Percentiles rank a stretch among this genome's conserved stretches.
Conservation (phyloP, 2,113 vertebrate species). For the Abramis brama region DNA sequence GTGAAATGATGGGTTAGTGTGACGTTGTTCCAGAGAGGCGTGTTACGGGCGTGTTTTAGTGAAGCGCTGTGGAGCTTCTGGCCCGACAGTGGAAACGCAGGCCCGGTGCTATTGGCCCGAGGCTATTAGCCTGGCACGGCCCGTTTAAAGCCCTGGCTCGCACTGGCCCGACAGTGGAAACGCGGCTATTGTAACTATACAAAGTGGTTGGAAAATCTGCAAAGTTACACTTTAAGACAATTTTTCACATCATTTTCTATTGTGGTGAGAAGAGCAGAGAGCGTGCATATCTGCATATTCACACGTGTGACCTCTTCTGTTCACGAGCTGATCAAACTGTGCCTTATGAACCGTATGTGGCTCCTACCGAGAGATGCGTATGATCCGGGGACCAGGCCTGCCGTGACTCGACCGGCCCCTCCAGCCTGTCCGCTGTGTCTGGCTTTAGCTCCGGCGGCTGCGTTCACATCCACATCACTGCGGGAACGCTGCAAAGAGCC, state of each 20-base stretch:
- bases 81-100: no score
- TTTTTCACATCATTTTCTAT: background rate
- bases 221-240: background rate
- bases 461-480: slow-evolving; percentile 95
- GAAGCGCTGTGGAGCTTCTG: no score
- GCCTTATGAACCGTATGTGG: background rate
- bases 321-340: background rate
- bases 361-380: slow-evolving; percentile 89
- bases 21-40: no score
- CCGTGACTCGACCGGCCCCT: slow-evolving; percentile 74
- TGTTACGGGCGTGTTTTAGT: no score
- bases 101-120: no score
- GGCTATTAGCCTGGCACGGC: no score
- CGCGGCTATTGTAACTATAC: background rate
- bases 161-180: no score
- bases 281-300: background rate
- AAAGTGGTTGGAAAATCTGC: background rate
- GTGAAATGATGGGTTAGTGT: no score
- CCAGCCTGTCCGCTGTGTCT: slow-evolving; percentile 81
- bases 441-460: slow-evolving; percentile 88
- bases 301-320: background rate
- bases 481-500: slow-evolving; percentile 91
- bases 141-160: no score
- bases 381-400: slow-evolving; percentile 82
- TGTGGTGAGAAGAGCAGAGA: background rate